Base-by-base conservation (phyloP, 1,140 invertebrate genomes). In the Drosophila suzukii region DNA sequence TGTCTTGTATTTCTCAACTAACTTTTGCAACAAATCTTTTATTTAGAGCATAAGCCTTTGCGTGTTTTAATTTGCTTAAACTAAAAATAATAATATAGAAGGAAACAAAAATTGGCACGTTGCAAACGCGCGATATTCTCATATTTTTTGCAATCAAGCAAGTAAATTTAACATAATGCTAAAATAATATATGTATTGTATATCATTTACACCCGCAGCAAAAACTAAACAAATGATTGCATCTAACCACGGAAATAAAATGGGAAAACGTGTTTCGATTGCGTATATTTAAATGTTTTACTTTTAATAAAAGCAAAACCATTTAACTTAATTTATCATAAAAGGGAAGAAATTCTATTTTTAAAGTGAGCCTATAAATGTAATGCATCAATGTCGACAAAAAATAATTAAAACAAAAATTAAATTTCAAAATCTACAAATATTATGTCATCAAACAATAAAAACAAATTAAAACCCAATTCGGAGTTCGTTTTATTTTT, bases 311-410 rank as follows among this genome's bases (percentile, higher is more conserved):
- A 53, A 78, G 67, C 53, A 60, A 36, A 60, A 82, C 49, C 61
- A 79, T 54, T 60, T 34, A 74, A 78, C 78, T 82, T 86, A 86
- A 86, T 86, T 86, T 86, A 86, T 82, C 70, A 86, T 76, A 61
- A 62, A 66, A 47, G 60, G 59, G 62, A 85, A 85, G 44, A 68
- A 84, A 68, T 71, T 79, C 62, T 88, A 88, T 82, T 86, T 86
- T 86, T 82, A 74, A 84, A 84, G 53, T 49, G 51, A 84, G 66
- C 81, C 81, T 80, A 84, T 84, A 85, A 82, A 81, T 85, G 81
- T 85, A 85, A 85, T 72, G 70, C 83, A 78, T 86, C 66, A 78
- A 78, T 82, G 79, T 82, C 80, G 70, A 57, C 17, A 72, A 70
- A 61, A 53, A 30, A 46, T 44, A 56, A 67, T 15, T 38, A 72